Percentiles rank a stretch among this genome's conserved stretches.
Conservation (phyloP, 2,888 invertebrate species). For the Chloromyia formosa region DNA sequence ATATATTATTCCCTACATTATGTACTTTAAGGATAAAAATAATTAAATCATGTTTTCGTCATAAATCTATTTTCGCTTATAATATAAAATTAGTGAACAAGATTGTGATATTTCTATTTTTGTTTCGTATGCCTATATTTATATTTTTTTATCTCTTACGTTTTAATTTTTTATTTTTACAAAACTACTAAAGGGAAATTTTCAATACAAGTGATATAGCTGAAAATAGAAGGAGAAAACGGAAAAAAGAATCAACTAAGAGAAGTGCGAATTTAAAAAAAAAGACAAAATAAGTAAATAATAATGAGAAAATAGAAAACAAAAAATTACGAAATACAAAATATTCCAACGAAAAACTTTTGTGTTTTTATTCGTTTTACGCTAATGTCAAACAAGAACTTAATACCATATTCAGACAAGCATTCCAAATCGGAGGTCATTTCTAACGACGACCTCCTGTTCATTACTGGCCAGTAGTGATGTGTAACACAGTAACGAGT, state of each 20-base stretch:
- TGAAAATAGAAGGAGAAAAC: neutral
- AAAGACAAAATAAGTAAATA: slow-evolving; percentile 6
- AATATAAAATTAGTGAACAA: neutral
- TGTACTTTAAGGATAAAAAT: slow-evolving; percentile 2
- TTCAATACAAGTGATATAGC: slow-evolving; percentile 13
- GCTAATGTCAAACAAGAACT: too few species aligned
- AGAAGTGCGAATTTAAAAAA: slow-evolving; percentile 3
- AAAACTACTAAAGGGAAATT: slow-evolving; percentile 1
- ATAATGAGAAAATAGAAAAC: neutral
- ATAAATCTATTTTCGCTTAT: slow-evolving; percentile 22
- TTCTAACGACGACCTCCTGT: too few species aligned
- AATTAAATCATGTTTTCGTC: slow-evolving; percentile 19
- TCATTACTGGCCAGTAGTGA: too few species aligned
- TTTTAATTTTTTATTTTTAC: slow-evolving; percentile 8
- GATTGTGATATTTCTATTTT: slow-evolving; percentile 35
- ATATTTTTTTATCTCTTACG: neutral
- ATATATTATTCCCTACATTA: slow-evolving; percentile 8
- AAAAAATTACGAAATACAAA: slow-evolving; percentile 4
- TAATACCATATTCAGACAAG: too few species aligned
- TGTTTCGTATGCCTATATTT: neutral
- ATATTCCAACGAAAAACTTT: neutral
- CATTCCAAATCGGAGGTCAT: too few species aligned
- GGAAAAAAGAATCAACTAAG: neutral
- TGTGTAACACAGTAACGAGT: too few species aligned
- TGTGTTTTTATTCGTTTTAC: slow-evolving; percentile 4